Conservation (phyloP, 2,113 vertebrate species). For the Candoia aspera region DNA sequence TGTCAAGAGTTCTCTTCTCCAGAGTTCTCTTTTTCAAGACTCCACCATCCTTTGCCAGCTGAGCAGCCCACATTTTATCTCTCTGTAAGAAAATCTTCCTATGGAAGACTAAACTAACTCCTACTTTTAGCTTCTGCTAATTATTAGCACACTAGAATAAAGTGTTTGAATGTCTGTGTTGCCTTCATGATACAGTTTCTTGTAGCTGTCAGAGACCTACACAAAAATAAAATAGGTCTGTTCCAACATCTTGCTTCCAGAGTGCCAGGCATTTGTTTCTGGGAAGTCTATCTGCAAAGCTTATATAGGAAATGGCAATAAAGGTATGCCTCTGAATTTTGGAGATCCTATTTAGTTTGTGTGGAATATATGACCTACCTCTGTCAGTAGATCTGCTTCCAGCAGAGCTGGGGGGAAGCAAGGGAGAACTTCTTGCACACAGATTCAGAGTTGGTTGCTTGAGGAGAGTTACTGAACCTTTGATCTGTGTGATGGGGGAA, state of each 20-base stretch:
- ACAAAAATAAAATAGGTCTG: background rate
- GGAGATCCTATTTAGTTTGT: background rate
- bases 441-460: background rate
- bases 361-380: background rate
- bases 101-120: background rate
- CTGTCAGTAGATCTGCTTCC: background rate
- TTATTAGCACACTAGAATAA: background rate
- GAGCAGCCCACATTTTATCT: background rate
- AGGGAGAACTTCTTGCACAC: background rate
- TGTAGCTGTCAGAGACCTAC: background rate
- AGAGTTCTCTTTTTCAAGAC: background rate
- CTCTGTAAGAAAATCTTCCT: background rate
- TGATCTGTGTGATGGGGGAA: background rate
- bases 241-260: background rate
- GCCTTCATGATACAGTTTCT: background rate
- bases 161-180: background rate
- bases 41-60: background rate
- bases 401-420: background rate
- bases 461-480: background rate
- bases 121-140: background rate
- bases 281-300: background rate
- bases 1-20: background rate
- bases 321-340: background rate
- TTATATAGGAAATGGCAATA: background rate
- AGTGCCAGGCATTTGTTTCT: background rate